Conservation (phyloP, 2,888 invertebrate species). For the Pseudeuparius sepicola region DNA sequence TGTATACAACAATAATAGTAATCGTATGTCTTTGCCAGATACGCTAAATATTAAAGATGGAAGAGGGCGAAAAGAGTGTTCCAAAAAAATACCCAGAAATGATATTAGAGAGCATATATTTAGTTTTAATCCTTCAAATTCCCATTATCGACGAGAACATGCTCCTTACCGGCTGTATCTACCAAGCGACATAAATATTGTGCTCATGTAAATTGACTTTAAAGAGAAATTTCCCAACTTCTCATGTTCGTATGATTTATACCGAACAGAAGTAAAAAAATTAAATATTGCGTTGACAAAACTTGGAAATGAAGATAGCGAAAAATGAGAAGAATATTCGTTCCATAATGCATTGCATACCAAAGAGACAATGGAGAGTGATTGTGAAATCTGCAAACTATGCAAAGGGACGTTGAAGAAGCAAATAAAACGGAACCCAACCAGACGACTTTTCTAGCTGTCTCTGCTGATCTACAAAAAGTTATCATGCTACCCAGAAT, state of each 20-base stretch:
- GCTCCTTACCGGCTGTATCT: constrained; percentile 9
- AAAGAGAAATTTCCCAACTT: constrained; percentile 7
- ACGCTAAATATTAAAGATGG: constrained; percentile 7
- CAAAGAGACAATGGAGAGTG: constrained; percentile 6
- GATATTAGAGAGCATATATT: constrained; percentile 9
- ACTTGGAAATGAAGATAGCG: constrained; percentile 14
- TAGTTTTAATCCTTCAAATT: constrained; percentile 9
- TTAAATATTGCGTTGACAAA: constrained; percentile 13
- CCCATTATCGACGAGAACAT: constrained; percentile 12
- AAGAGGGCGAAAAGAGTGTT: background rate
- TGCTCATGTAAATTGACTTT: constrained; percentile 11
- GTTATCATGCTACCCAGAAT: constrained; percentile 22
- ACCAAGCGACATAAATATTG: constrained; percentile 10
- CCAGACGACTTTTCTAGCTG: no score
- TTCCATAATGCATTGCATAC: background rate
- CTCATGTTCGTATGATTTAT: constrained; percentile 10
- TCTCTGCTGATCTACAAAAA: no score
- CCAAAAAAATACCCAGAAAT: constrained; percentile 7
- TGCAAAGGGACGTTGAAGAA: constrained; percentile 6
- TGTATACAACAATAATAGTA: no score
- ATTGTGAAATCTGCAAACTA: constrained; percentile 1
- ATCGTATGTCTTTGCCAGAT: background rate
- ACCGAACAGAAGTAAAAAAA: constrained; percentile 7
- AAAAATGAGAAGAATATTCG: constrained; percentile 10
- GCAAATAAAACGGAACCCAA: no score